These are phyloP conservation scores for Liodrosophila aerea DNA, from an alignment of 2,888 invertebrate species.

Conservation along the genomic window DNA sequence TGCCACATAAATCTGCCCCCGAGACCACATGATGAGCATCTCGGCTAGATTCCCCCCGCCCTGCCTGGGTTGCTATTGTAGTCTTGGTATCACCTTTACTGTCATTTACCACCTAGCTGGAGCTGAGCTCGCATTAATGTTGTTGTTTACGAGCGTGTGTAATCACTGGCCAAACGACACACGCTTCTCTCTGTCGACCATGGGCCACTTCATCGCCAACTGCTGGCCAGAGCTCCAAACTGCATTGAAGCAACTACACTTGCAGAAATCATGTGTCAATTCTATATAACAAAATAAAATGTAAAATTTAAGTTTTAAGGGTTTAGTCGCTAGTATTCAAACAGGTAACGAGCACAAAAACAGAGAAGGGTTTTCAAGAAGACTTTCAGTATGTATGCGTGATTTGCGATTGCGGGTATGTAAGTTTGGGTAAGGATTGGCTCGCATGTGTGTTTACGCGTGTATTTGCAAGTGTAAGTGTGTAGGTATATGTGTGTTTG, in stretches of 20 bases:
- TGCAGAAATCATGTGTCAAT: not conserved
- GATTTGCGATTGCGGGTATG: too few relatives aligned
- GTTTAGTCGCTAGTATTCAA: too few relatives aligned
- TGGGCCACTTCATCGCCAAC: constrained; percentile 58
- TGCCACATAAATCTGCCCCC: constrained; percentile 54
- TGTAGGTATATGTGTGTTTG: too few relatives aligned
- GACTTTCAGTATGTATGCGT: too few relatives aligned
- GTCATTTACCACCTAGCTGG: constrained; percentile 43
- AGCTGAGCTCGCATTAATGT: constrained; percentile 32
- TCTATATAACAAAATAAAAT: too few relatives aligned
- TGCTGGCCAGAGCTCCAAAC: constrained; percentile 4
- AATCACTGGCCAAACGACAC: constrained; percentile 60
- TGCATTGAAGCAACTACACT: constrained; percentile 10
- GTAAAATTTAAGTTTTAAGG: too few relatives aligned
- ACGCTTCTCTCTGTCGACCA: constrained; percentile 23
- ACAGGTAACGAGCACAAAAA: too few relatives aligned
- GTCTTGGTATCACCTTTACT: constrained; percentile 19
- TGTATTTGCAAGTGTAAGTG: too few relatives aligned
- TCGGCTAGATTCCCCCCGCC: not conserved
- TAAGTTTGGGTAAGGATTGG: too few relatives aligned
- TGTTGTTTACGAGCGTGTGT: constrained; percentile 70
- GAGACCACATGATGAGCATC: constrained; percentile 29
- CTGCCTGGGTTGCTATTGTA: not conserved
- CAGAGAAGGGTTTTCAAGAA: too few relatives aligned
- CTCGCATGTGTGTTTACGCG: too few relatives aligned